These are phyloP conservation scores for Limonius californicus DNA, from an alignment of 1,140 invertebrate genomes.

Conservation along the genomic window DNA sequence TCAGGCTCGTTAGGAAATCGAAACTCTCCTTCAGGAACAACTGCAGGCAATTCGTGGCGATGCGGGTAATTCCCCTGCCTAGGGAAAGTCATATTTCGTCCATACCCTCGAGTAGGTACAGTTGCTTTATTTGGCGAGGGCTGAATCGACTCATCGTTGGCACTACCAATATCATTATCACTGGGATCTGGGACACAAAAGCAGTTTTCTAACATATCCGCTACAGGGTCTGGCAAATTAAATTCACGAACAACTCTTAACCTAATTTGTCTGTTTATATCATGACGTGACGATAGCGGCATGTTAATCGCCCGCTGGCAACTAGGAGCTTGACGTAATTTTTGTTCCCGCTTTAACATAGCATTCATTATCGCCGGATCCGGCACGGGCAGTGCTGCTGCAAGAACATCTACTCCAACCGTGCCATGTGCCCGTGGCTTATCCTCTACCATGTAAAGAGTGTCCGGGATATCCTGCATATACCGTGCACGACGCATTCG, in stretches of 20 bases:
- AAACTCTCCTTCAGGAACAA: conserved; percentile 45
- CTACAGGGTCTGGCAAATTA: conserved; percentile 87
- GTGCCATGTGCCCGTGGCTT: conserved; percentile 53
- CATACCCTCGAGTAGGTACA: conserved; percentile 35
- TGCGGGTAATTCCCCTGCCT: conserved; percentile 46
- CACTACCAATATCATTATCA: conserved; percentile 31
- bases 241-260: conserved; percentile 89
- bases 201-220: conserved; percentile 70
- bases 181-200: conserved; percentile 36
- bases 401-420: conserved; percentile 59
- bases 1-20: conserved; percentile 52
- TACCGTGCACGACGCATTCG: conserved; percentile 66
- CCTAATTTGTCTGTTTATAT: conserved; percentile 74
- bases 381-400: conserved; percentile 63
- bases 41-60: conserved; percentile 41
- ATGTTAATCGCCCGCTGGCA: conserved; percentile 73
- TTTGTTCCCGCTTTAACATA: conserved; percentile 83
- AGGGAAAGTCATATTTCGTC: conserved; percentile 59
- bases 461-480: conserved; percentile 82
- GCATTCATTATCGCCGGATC: conserved; percentile 70
- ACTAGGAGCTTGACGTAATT: conserved; percentile 74
- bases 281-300: conserved; percentile 69
- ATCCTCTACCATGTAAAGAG: conserved; percentile 87
- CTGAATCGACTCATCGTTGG: conserved; percentile 23
- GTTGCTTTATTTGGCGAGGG: conserved; percentile 33